Percentiles rank a stretch among this genome's conserved stretches.
Conservation (phyloP, 2,888 invertebrate species). For the Agonum fuliginosum region DNA sequence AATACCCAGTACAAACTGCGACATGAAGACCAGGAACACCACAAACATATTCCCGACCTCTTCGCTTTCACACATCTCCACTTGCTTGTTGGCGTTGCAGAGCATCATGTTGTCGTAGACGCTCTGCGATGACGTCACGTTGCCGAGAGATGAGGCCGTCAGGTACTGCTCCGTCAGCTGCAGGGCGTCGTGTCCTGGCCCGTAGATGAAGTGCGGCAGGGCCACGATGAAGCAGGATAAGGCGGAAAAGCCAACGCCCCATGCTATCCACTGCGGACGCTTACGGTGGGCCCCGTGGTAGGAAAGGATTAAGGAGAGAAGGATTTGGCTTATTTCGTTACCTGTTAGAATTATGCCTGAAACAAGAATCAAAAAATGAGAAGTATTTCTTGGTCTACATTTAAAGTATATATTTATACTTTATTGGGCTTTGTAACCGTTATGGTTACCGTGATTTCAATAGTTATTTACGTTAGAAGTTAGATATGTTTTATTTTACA, state of each 20-base stretch:
- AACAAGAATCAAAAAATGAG: too few relatives aligned
- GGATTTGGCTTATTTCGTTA: constrained; percentile 82
- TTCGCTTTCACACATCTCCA: constrained; percentile 71
- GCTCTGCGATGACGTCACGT: constrained; percentile 62
- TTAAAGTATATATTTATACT: not conserved
- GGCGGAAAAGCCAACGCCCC: constrained; percentile 78
- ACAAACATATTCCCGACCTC: constrained; percentile 67
- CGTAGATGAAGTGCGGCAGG: constrained; percentile 78
- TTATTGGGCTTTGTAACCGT: not conserved
- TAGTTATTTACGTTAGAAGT: too few relatives aligned
- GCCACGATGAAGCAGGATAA: constrained; percentile 78
- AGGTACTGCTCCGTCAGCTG: constrained; percentile 73
- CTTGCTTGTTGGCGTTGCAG: constrained; percentile 66
- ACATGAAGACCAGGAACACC: constrained; percentile 78
- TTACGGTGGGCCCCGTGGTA: constrained; percentile 81
- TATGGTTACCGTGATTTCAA: not conserved
- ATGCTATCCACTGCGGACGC: constrained; percentile 80
- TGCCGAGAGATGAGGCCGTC: constrained; percentile 63
- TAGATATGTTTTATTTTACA: too few relatives aligned
- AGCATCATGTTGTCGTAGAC: constrained; percentile 62
- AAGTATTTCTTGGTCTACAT: too few relatives aligned
- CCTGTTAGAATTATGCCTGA: constrained; percentile 80
- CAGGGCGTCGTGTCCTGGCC: constrained; percentile 75
- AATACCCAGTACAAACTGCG: constrained; percentile 81
- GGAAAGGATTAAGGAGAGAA: constrained; percentile 78